Base-by-base conservation (phyloP, 35 echinoderm and acorn worm species). In the Acanthaster planci region DNA sequence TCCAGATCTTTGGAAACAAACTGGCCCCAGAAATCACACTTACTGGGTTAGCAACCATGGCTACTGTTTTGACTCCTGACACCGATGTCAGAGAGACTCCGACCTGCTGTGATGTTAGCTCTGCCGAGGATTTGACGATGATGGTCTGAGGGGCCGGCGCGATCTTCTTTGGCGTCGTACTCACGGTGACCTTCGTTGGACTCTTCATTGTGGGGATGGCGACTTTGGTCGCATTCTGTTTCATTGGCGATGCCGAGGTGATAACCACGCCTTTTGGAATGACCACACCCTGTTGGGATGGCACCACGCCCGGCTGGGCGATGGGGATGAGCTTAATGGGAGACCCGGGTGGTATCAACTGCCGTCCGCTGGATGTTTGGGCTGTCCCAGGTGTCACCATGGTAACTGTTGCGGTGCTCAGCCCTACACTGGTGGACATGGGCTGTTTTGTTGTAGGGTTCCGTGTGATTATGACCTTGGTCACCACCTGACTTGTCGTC, bases 281-380 rank as follows among this genome's bases (percentile, higher is more conserved):
- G 67, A 83, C 51, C n/a, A 57, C 52, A 32, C 56, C 56, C 38
- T 83, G 53, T 60, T 57, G 52, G n/a, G n/a, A n/a, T 6, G 79
- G n/a, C 51, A 58, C 6, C 35, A 77, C 37, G 85, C 40, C 88
- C 22, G 86, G 92, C 55, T 88, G 92, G 53, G 88, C 76, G 72
- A 99, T 89, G 40, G 95, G 91, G 22, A 99, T 83, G 54, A 99
- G 56, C 67, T 99, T 99, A 51, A 99, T 85, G 8, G 96, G 96
- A 37, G 96, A 99, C 14, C 96, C 91, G 4, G 88, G 64, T 58
- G 90, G 80, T 5, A 97, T 37, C 40, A 95, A 6, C 54, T 84
- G 81, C 38, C 81, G 91, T 18, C 90, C 94, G 36, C 89, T 79
- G 29, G 84, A 79, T 32, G 92, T 86, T 34, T 86, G 81, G 23